Conservation (phyloP, 2,888 invertebrate species). For the Aplocera efformata region DNA sequence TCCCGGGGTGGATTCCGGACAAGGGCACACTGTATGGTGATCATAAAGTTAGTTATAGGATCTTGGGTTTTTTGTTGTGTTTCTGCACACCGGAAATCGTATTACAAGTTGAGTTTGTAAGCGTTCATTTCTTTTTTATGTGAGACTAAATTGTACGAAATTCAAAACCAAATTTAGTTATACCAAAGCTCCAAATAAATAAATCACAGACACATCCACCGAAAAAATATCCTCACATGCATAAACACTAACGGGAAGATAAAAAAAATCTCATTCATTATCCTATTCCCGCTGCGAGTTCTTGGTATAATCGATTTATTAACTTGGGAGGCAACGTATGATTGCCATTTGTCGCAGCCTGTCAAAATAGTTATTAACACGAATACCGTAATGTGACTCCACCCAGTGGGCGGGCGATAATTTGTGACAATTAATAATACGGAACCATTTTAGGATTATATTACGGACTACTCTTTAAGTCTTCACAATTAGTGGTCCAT, state of each 20-base stretch:
- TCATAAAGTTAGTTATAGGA: too few relatives aligned
- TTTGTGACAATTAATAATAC: slow-evolving; percentile 10
- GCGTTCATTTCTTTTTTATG: too few relatives aligned
- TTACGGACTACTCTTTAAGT: too few relatives aligned
- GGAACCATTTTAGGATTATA: too few relatives aligned
- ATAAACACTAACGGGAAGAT: slow-evolving; percentile 42
- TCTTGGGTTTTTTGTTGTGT: too few relatives aligned
- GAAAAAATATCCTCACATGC: slow-evolving; percentile 45
- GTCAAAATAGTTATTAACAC: slow-evolving; percentile 73
- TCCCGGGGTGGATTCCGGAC: too few relatives aligned
- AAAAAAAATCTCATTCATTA: slow-evolving; percentile 48
- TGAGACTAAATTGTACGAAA: too few relatives aligned
- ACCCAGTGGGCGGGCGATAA: slow-evolving; percentile 56
- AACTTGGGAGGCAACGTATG: slow-evolving; percentile 43
- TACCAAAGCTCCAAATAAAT: slow-evolving; percentile 2
- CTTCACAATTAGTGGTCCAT: too few relatives aligned
- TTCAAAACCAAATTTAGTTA: too few relatives aligned
- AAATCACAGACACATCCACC: slow-evolving; percentile 32
- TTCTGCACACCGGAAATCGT: too few relatives aligned
- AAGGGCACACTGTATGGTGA: too few relatives aligned
- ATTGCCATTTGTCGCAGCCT: slow-evolving; percentile 68
- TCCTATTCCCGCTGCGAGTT: slow-evolving; percentile 41
- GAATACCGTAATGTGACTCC: slow-evolving; percentile 59
- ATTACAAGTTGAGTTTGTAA: too few relatives aligned
- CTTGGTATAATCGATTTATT: slow-evolving; percentile 59